Conservation (phyloP, 2,888 invertebrate genomes). For the Argynnis bischoffii region DNA sequence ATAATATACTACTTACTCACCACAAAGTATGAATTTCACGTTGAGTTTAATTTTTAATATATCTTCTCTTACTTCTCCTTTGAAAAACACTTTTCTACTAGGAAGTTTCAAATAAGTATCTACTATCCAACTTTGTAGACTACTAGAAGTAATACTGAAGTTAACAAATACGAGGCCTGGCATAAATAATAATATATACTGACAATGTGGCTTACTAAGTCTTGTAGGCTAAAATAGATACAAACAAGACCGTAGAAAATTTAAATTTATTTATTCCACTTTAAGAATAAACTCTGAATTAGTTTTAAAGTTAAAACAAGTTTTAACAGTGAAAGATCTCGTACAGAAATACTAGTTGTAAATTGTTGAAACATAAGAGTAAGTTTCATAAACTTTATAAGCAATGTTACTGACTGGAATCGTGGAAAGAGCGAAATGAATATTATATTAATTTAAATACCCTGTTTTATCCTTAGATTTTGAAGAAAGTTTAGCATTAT, state of each 20-base stretch:
- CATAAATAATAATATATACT: conserved; percentile 15
- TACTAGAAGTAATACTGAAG: conserved; percentile 17
- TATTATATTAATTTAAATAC: neutral
- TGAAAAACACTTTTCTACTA: conserved; percentile 1
- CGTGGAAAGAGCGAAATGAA: conserved; percentile 8
- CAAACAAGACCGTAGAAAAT: conserved; percentile 9
- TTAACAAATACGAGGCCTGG: conserved; percentile 8
- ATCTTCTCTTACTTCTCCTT: neutral
- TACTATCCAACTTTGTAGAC: neutral
- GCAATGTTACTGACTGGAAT: conserved; percentile 4
- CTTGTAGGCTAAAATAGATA: conserved; percentile 8
- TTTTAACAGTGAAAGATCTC: conserved; percentile 28
- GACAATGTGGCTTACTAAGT: conserved; percentile 8
- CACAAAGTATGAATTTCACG: neutral
- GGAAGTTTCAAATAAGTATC: conserved; percentile 10
- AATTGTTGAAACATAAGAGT: conserved; percentile 21
- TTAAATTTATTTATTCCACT: conserved; percentile 28
- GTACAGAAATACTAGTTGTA: conserved; percentile 25
- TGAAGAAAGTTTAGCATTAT: neutral
- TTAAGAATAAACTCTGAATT: conserved; percentile 25
- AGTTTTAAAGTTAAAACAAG: conserved; percentile 27
- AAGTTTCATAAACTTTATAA: conserved; percentile 18
- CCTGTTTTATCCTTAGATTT: neutral
- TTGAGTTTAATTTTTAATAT: conserved; percentile 1
- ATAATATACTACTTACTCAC: neutral